Percentiles rank a stretch among this genome's conserved stretches.
Conservation (phyloP, 2,797 vertebrate genomes). For the Prionace glauca region DNA sequence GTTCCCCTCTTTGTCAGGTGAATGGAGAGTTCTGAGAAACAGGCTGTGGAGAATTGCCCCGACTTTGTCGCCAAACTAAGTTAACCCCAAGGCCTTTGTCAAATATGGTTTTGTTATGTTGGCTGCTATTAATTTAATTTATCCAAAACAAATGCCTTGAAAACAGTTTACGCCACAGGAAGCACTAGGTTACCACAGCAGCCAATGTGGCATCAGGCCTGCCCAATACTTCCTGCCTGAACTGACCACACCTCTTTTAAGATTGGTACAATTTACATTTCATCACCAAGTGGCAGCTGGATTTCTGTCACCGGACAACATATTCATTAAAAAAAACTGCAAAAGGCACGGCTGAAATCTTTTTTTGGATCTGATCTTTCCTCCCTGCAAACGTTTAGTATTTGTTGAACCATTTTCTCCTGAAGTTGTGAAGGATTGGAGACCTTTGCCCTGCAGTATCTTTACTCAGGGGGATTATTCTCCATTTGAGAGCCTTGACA, state of each 20-base stretch:
- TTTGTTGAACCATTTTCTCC: not conserved
- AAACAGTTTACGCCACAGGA: not conserved
- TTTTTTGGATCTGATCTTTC: not conserved
- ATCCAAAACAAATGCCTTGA: not conserved
- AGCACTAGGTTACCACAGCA: not conserved
- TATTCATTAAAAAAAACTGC: not conserved
- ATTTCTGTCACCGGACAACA: not conserved
- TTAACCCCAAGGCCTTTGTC: not conserved
- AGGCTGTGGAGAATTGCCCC: not conserved
- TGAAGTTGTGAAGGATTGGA: not conserved
- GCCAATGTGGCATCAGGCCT: not conserved
- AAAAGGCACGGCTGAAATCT: not conserved
- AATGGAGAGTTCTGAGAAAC: too few relatives aligned
- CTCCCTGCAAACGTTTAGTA: not conserved
- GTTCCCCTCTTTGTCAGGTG: too few relatives aligned
- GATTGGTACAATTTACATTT: not conserved
- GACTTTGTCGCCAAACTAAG: not conserved
- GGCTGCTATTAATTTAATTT: not conserved
- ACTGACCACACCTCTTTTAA: not conserved
- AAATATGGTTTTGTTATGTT: not conserved
- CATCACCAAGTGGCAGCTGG: not conserved
- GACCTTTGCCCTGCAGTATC: not conserved
- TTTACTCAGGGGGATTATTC: not conserved
- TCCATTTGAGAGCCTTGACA: not conserved
- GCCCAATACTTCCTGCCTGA: not conserved